Evolutionary conservation across 2,888 invertebrate species (phyloP), one percentile per base, ranked within the genome.

Genomic region (Synergus gifuensis): DNA sequence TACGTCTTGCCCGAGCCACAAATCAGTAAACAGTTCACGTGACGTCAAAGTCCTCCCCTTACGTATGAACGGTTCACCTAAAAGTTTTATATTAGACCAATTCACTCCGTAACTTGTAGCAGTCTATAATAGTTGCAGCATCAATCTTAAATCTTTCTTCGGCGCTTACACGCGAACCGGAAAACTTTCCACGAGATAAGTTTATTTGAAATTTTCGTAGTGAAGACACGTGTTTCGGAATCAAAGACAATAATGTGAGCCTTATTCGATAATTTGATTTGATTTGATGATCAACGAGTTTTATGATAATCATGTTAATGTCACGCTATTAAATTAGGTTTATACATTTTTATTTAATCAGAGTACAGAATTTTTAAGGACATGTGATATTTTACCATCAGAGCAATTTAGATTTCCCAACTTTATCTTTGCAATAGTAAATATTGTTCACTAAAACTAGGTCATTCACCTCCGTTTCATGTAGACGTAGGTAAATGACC

Each of bases 11-110:
- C 36, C 73, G 73, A 54, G 54, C 73, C 73, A 28, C 73, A 73
- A 73, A 49, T 54, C 73, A 73, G 54, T 73, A 54, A 54, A 54
- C 54, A 73, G 73, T 73, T 36, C 36, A 73, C n/a, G 28, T 73
- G 73, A 73, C 73, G 73, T 73, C 73, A 73, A 73, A 73, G 16
- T 49, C 36, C 46, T 54, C 73, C 40, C 36, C 28, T 49, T 54
- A 40, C n/a, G 28, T 36, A 54, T 54, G 18, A 54, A 73, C 36
- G 36, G 16, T 73, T 73, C 73, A 73, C 28, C 69, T 49, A 28
- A 36, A 69, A 69, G 28, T 69, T 28, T 46, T 8, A 49, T 28
- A 22, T 22, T 46, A 69, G 49, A 49, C 28, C 16, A 69, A 69
- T 69, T 67, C 67, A 44, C n/a, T 18, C 18, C 22, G 40, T 42